Conservation (phyloP, 2,888 invertebrate genomes). For the Meiosimyza platycephala region DNA sequence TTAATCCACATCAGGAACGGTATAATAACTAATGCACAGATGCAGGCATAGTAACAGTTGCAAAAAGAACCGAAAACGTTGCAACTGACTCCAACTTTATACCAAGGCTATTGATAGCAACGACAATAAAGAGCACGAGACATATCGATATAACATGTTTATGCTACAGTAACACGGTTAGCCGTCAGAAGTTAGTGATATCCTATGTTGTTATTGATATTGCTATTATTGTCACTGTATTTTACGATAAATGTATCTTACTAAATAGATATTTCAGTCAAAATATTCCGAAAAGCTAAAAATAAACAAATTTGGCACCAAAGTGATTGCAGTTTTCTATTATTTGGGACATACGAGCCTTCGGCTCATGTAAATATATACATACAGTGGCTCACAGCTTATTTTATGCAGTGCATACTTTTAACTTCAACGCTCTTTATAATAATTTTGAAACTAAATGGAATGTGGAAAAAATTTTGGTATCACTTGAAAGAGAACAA, state of each 20-base stretch:
- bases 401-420: too few relatives aligned
- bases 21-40: neutral
- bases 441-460: too few relatives aligned
- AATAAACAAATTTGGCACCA: too few relatives aligned
- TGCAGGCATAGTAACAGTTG: neutral
- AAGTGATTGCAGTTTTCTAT: too few relatives aligned
- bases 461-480: too few relatives aligned
- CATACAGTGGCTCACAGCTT: too few relatives aligned
- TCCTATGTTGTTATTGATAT: neutral
- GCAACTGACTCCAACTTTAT: conserved; percentile 27
- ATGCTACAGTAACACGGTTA: neutral
- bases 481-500: too few relatives aligned
- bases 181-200: conserved; percentile 7
- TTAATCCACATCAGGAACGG: neutral
- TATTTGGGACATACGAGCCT: too few relatives aligned
- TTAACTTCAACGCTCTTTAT: too few relatives aligned
- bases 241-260: conserved; percentile 6
- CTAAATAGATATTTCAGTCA: too few relatives aligned
- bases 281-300: too few relatives aligned
- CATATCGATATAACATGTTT: conserved; percentile 24
- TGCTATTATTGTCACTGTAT: conserved; percentile 12
- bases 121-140: conserved; percentile 37
- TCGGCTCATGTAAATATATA: too few relatives aligned
- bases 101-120: conserved; percentile 31
- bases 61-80: neutral